Conservation (phyloP, 2,113 vertebrate genomes). For the Lagopus muta region DNA sequence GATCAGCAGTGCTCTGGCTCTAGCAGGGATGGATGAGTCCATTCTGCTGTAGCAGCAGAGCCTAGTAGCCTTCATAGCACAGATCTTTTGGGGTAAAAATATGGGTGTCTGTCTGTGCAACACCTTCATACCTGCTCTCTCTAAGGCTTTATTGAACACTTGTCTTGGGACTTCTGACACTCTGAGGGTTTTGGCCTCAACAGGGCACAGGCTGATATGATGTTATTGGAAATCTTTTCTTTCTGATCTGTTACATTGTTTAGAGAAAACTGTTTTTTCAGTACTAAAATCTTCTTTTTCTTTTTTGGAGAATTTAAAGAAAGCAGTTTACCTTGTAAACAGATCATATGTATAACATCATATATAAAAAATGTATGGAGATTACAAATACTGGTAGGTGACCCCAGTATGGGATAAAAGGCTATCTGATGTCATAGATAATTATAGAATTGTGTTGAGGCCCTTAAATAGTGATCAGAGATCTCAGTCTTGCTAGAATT, state of each 20-base stretch:
- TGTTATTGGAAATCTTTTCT: not conserved
- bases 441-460: not conserved
- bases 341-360: not conserved
- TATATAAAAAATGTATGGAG: not conserved
- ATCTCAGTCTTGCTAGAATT: not conserved
- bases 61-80: not conserved
- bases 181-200: not conserved
- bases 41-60: not conserved
- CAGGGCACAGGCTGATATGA: not conserved
- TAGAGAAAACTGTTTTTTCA: not conserved
- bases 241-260: not conserved
- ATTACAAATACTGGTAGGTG: not conserved
- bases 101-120: not conserved
- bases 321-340: not conserved
- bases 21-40: no score
- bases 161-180: not conserved
- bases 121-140: not conserved
- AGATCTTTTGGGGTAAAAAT: not conserved
- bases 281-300: not conserved
- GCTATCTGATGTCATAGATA: not conserved
- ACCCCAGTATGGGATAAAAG: not conserved
- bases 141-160: not conserved
- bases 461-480: not conserved
- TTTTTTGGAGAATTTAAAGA: not conserved
- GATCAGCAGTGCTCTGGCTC: not conserved